Evolutionary conservation across 2,888 invertebrate genomes (phyloP).

Genomic region (Linnaemya tessellans): DNA sequence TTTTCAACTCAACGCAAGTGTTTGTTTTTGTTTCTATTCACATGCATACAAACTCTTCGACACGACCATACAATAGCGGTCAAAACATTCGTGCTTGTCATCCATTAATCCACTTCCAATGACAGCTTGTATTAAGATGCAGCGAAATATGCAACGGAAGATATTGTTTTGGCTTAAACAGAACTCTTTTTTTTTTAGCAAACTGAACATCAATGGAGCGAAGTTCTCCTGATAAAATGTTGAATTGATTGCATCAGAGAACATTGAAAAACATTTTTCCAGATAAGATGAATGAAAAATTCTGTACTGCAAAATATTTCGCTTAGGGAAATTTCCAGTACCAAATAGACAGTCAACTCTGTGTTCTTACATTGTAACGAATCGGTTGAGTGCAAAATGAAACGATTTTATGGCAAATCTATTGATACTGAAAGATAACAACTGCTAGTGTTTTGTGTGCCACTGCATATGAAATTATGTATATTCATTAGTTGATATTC

Average conservation of each 20-base stretch:
- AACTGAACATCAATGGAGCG: background rate
- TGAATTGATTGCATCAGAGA: too few species aligned
- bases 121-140: background rate
- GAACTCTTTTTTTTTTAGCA: background rate
- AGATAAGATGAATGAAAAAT: too few species aligned
- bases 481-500: background rate
- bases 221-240: too few species aligned
- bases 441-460: background rate
- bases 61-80: background rate
- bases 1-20: conserved; percentile 69
- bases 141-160: background rate
- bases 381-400: background rate
- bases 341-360: too few species aligned
- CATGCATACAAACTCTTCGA: background rate
- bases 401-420: background rate
- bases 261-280: too few species aligned
- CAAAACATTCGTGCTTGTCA: background rate
- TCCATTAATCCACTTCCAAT: background rate
- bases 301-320: too few species aligned
- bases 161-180: background rate
- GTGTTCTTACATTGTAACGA: too few species aligned
- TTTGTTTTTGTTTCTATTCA: conserved; percentile 37
- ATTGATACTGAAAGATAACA: too few species aligned
- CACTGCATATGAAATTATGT: background rate
- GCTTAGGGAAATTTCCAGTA: too few species aligned